phyloP scores from a whole-genome alignment of 2,113 vertebrate species.

The Pogonocichla stellata region DNA sequence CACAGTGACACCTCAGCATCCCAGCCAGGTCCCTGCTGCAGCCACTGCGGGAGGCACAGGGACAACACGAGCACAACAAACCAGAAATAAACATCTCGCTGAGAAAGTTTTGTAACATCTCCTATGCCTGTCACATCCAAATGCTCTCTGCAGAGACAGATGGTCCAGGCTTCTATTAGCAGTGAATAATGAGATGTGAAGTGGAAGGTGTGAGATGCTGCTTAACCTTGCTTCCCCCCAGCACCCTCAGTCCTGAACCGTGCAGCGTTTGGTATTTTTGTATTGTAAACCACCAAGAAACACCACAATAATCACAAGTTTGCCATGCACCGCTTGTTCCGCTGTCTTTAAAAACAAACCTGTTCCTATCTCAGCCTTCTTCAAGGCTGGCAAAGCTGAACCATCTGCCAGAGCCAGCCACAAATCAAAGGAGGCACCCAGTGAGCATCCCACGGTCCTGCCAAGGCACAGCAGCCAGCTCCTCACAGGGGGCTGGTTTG shows the following conservation, averaged over 20 bases:
- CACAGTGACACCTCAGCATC: rapidly evolving
- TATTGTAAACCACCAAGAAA: not conserved
- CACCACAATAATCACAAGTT: not conserved
- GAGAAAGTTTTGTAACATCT: slow-evolving; percentile 26
- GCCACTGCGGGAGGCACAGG: not conserved
- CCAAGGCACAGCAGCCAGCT: not conserved
- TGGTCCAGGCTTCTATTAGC: slow-evolving; percentile 63
- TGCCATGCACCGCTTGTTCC: not conserved
- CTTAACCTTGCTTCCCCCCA: slow-evolving; percentile 62
- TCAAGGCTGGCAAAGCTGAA: not conserved
- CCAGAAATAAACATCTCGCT: slow-evolving; percentile 27
- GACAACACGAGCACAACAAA: not conserved
- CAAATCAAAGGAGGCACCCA: not conserved
- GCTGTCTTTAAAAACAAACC: not conserved
- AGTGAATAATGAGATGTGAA: slow-evolving; percentile 70
- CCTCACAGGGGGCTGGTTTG: not conserved
- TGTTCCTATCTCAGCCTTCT: not conserved
- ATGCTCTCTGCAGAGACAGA: slow-evolving; percentile 62
- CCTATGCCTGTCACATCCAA: slow-evolving; percentile 57
- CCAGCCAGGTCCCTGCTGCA: not conserved
- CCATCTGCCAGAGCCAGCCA: not conserved
- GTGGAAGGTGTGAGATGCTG: slow-evolving; percentile 67
- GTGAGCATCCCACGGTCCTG: not conserved
- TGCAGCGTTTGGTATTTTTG: slow-evolving; percentile 24
- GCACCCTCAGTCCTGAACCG: slow-evolving; percentile 40